Percentiles rank a stretch among this genome's conserved stretches.
Conservation (phyloP, 1,140 invertebrate species). For the Pogonomyrmex barbatus region DNA sequence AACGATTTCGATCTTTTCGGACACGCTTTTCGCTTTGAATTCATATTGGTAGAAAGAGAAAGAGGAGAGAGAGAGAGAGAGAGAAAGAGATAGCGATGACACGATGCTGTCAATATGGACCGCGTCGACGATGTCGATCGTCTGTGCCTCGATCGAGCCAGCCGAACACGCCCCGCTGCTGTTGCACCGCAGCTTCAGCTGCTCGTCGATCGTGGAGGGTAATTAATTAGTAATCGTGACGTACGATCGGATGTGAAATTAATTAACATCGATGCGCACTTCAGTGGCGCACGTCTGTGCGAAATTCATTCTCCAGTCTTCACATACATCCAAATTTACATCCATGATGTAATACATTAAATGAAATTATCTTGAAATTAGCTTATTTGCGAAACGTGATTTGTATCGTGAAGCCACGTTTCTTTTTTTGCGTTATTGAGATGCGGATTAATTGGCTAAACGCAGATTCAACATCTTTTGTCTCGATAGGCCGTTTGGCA, state of each 20-base stretch:
- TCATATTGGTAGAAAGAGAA: not conserved
- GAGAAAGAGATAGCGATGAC: slow-evolving; percentile 54
- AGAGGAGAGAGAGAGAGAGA: not conserved
- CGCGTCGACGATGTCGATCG: slow-evolving; percentile 77
- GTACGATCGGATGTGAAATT: slow-evolving; percentile 43
- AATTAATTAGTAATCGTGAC: slow-evolving; percentile 68
- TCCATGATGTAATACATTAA: not conserved
- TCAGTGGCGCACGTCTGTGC: not conserved
- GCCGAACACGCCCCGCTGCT: slow-evolving; percentile 42
- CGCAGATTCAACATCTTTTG: slow-evolving; percentile 29
- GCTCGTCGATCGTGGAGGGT: slow-evolving; percentile 70
- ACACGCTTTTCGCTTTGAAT: slow-evolving; percentile 2
- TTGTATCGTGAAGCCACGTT: not conserved
- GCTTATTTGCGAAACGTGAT: not conserved
- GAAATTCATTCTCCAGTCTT: not conserved
- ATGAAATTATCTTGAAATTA: not conserved
- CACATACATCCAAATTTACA: not conserved
- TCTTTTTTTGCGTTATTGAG: not conserved
- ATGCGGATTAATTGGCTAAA: slow-evolving; percentile 22
- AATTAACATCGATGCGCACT: slow-evolving; percentile 28
- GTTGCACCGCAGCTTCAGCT: slow-evolving; percentile 71
- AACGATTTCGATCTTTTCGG: not conserved
- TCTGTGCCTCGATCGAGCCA: slow-evolving; percentile 68
- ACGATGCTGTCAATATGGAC: slow-evolving; percentile 79
- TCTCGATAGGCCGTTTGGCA: slow-evolving; percentile 89